Evolutionary conservation across 2,888 invertebrate species (phyloP), one percentile per base, ranked within the genome.

Genomic region (Pristionchus maxplancki): DNA sequence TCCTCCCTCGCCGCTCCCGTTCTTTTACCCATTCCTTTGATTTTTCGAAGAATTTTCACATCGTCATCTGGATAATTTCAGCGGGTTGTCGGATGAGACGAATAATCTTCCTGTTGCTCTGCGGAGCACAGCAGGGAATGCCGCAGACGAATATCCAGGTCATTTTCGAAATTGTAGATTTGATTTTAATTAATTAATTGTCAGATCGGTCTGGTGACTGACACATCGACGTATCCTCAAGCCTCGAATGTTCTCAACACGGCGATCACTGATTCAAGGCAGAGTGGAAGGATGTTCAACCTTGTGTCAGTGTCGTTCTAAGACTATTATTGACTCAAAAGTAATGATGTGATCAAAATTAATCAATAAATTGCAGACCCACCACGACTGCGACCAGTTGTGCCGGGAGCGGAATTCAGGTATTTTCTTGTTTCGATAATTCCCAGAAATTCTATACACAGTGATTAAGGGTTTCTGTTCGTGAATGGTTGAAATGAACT

Each of bases 191-290:
- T 20, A 53, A 53, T 53, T 53, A 58, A 58, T 78, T 17, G 4
- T 37, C 37, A 83, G 82, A 34, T 83, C 34, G 53, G 82, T 34
- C 53, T 83, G 17, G 53, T 83, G 0, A 83, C 82, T 34, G 82
- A 83, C 37, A 31, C 34, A 0, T n/a, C 20, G 9, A 15, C 53
- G 31, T 83, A 83, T 53, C 82, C 82, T n/a, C 28, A 83, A 34
- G 82, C 82, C 24, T 28, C 31, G 24, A 53, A 53, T 34, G 82
- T 83, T 9, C 82, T 83, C 53, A 53, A 50, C 24, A 31, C 13
- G 28, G 82, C 53, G 28, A 83, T 83, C 15, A 24, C 0, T 34
- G 53, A 83, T 50, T 40, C 82, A 17, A n/a, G 53, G 53, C 24
- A 44, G n/a, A 78, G 15, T 48, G 78, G 44, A 34, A 24, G 44